Percentiles rank a stretch among this genome's conserved stretches.
Evolutionary conservation across 2,797 vertebrate species (phyloP).

Genomic region (Periparus ater): DNA sequence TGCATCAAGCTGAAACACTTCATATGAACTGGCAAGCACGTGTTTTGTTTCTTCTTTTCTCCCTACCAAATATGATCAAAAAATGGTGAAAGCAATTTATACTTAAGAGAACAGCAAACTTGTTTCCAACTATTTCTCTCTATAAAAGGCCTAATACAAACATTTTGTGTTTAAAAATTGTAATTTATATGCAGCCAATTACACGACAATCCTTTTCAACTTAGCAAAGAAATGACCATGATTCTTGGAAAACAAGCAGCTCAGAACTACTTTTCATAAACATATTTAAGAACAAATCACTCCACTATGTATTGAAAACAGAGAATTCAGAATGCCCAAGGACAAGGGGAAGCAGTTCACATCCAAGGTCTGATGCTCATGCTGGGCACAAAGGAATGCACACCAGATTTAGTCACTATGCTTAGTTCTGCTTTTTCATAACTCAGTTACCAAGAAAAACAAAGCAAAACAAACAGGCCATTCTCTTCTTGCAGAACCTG

Average conservation of each 20-base stretch:
- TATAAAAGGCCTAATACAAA: constrained; percentile 1
- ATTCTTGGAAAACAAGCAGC: constrained; percentile 26
- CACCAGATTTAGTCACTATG: constrained; percentile 30
- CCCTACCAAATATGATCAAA: constrained; percentile 51
- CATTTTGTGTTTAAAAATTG: constrained; percentile 10
- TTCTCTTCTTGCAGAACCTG: constrained; percentile 22
- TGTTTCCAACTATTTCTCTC: constrained; percentile 11
- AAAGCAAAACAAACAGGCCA: constrained; percentile 9
- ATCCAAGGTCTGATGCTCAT: constrained; percentile 19
- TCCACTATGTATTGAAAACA: background rate
- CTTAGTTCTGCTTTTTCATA: constrained; percentile 37
- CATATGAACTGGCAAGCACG: background rate
- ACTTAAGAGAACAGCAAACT: background rate
- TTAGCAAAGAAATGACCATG: background rate
- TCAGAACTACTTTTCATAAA: constrained; percentile 22
- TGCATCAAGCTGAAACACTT: constrained; percentile 26
- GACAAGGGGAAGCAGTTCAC: constrained; percentile 11
- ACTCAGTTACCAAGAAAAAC: constrained; percentile 55
- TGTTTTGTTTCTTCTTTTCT: constrained; percentile 16
- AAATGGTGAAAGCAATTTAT: constrained; percentile 21
- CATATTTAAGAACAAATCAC: constrained; percentile 1
- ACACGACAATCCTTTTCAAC: constrained; percentile 1
- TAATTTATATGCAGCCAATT: background rate
- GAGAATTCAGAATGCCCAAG: constrained; percentile 2
- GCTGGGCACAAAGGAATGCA: constrained; percentile 7